Evolutionary conservation across 2,888 invertebrate genomes (phyloP).

Genomic region (Deroplatys truncata): DNA sequence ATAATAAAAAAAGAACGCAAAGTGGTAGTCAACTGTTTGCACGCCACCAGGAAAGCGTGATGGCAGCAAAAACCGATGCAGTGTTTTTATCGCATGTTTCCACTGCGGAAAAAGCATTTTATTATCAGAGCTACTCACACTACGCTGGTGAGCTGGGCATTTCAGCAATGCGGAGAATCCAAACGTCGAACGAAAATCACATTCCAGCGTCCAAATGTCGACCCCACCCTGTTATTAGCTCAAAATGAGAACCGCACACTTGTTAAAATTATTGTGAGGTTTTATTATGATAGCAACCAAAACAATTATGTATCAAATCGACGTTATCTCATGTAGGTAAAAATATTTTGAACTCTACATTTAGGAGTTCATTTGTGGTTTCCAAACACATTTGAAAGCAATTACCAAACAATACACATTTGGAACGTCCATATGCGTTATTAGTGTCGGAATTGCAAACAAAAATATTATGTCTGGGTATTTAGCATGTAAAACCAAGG

Average conservation of each 20-base stretch:
- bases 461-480: no score
- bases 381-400: no score
- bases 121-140: background rate
- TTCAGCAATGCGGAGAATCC: background rate
- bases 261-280: background rate
- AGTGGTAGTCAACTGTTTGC: background rate
- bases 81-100: background rate
- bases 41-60: background rate
- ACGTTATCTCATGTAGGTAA: background rate
- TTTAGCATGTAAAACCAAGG: no score
- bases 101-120: background rate
- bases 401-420: no score
- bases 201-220: background rate
- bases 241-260: background rate
- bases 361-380: no score
- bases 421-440: no score
- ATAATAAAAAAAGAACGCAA: background rate
- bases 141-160: background rate
- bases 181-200: background rate
- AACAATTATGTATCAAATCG: background rate
- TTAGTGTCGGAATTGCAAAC: no score
- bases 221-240: background rate
- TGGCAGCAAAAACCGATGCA: background rate
- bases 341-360: no score
- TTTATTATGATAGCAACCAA: background rate